Evolutionary conservation across 2,888 invertebrate species (phyloP), one percentile per base, ranked within the genome.

Genomic region (Hymenopus coronatus): DNA sequence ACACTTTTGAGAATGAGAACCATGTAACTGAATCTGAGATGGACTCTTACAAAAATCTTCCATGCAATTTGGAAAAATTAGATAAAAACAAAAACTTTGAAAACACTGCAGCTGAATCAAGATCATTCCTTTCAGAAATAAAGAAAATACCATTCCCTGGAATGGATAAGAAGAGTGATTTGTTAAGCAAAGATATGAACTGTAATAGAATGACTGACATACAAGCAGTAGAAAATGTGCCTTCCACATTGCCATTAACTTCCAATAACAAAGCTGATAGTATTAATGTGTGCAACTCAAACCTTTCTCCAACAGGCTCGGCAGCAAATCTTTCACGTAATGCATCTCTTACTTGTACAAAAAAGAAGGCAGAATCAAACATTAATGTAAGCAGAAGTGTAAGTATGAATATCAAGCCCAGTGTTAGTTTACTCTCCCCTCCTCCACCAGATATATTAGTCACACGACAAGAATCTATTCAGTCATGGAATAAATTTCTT

Each of bases 401-500:
- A 70, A 70, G 54, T n/a, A 3, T 85, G n/a, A 85, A n/a, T 46
- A 15, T 54, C 33, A 27, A 46, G 6, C 33, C 20, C 20, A 54
- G 28, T 30, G 89, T 90, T 2, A 89, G 89, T 40, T 82, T 91
- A 27, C 83, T 91, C 4, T 84, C 85, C 8, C 90, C 90, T 28
- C 91, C 90, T n/a, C 90, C 91, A 82, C 89, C 87, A 20, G 89
- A 90, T 30, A 87, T 90, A 20, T 87, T 88, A 9, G 88, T 93
- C 28, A 93, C 92, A 90, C 92, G 93, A 70, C 91, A 93, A 84
- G 93, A 93, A 86, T 93, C 93, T 9, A 93, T 93, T 90, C 93
- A 94, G 87, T 94, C 93, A 90, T 94, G 94, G 94, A 93, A 94
- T 90, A 92, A 92, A 84, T 95, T 95, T 91, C 91, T 95, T 81